Conservation (phyloP, 2,113 vertebrate genomes). For the Oncorhynchus kisutch region DNA sequence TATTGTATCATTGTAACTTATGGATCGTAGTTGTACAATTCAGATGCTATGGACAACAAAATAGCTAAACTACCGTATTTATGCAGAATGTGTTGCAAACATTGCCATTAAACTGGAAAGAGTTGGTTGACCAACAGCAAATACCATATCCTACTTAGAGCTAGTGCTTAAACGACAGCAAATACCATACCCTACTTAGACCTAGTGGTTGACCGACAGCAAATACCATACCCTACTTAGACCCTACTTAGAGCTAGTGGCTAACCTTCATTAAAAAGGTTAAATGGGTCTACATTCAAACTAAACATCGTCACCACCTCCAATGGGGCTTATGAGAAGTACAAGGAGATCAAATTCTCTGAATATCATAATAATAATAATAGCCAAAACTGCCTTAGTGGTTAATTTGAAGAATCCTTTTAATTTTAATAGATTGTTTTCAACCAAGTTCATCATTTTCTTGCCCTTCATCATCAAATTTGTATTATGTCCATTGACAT, state of each 20-base stretch:
- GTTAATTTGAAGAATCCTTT: background rate
- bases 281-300: background rate
- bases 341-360: too few relatives aligned
- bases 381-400: background rate
- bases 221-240: background rate
- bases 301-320: background rate
- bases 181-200: too few relatives aligned
- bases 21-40: too few relatives aligned
- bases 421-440: background rate
- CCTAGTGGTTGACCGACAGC: background rate
- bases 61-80: too few relatives aligned
- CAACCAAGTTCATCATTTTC: background rate
- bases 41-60: too few relatives aligned
- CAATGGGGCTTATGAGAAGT: background rate
- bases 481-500: too few relatives aligned
- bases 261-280: background rate
- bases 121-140: background rate
- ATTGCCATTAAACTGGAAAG: too few relatives aligned
- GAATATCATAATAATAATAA: too few relatives aligned
- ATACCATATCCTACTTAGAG: too few relatives aligned
- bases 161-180: background rate
- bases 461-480: background rate
- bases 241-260: background rate
- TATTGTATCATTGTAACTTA: too few relatives aligned
- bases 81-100: too few relatives aligned